phyloP scores from a whole-genome alignment of 2,797 vertebrate genomes.

The Platalea minor region DNA sequence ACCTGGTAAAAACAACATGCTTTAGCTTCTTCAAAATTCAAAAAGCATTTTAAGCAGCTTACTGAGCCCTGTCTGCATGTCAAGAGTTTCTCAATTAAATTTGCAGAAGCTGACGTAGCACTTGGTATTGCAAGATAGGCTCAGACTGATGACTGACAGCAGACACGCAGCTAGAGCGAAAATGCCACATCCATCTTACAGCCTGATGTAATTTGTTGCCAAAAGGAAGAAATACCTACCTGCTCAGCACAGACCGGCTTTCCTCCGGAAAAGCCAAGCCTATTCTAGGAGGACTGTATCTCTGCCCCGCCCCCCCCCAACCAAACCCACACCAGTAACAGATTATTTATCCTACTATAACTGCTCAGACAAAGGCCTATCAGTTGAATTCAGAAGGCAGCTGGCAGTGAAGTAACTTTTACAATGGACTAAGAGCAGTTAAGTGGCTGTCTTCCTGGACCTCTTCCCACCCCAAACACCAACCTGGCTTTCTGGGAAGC shows the following conservation, averaged over 20 bases:
- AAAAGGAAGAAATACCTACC: background rate
- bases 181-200: rapidly evolving
- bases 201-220: background rate
- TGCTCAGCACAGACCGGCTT: background rate
- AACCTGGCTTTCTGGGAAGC: background rate
- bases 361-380: background rate
- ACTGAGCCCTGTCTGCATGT: background rate
- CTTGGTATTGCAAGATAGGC: background rate
- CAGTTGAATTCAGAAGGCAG: background rate
- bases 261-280: background rate
- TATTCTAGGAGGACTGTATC: background rate
- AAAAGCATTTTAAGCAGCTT: background rate
- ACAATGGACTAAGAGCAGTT: background rate
- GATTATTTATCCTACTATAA: background rate
- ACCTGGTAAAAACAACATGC: constrained; percentile 77
- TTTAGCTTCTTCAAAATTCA: background rate
- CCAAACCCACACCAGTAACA: background rate
- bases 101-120: background rate
- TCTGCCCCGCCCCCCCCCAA: background rate
- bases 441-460: background rate
- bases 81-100: rapidly evolving
- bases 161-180: rapidly evolving
- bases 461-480: background rate
- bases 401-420: background rate
- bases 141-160: background rate